Percentiles rank a stretch among this genome's conserved stretches.
These are phyloP conservation scores for Hippoglossus hippoglossus DNA, from an alignment of 2,797 vertebrate genomes.

Conservation along the genomic window DNA sequence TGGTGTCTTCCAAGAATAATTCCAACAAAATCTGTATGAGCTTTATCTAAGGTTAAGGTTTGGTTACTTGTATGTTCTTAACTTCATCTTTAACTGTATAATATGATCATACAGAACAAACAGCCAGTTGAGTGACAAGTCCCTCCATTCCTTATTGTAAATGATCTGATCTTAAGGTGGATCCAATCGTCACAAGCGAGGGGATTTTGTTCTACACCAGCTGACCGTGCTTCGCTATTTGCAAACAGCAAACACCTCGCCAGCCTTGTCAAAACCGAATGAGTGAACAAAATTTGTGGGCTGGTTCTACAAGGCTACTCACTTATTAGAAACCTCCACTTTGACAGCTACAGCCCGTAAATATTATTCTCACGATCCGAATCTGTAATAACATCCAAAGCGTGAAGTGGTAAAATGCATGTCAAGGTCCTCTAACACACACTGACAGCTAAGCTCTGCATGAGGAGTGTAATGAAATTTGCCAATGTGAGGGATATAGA, in stretches of 20 bases:
- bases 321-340: constrained; percentile 15
- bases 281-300: constrained; percentile 4
- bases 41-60: no score
- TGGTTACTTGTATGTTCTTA: no score
- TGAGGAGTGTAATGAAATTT: constrained; percentile 37
- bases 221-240: background rate
- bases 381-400: constrained; percentile 34
- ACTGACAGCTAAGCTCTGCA: constrained; percentile 40
- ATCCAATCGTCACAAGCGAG: background rate
- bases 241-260: background rate
- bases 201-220: background rate
- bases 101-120: no score
- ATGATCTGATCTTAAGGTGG: background rate
- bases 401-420: constrained; percentile 28
- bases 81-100: background rate
- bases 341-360: constrained; percentile 6
- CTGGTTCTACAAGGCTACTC: constrained; percentile 8
- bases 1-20: no score
- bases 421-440: constrained; percentile 45
- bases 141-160: background rate
- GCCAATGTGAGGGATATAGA: constrained; percentile 32
- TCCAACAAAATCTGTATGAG: no score
- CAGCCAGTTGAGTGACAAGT: background rate
- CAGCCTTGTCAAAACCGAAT: background rate
- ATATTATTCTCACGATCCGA: constrained; percentile 24